phyloP scores from a whole-genome alignment of 2,888 invertebrate genomes.

The Cenopis cana region DNA sequence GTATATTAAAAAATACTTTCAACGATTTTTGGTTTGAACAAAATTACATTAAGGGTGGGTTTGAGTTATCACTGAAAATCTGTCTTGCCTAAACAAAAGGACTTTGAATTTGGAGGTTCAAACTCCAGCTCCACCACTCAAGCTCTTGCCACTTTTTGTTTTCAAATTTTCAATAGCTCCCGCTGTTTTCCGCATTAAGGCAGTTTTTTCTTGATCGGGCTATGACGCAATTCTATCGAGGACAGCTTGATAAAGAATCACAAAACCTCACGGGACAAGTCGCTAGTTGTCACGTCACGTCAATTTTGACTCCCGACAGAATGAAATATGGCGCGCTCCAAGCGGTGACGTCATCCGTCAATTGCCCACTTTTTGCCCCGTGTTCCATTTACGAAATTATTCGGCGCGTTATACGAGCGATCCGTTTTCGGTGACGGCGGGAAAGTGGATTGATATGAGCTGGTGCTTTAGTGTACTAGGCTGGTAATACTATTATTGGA shows the following conservation, averaged over 20 bases:
- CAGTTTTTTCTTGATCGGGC: neutral
- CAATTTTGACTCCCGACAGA: constrained; percentile 61
- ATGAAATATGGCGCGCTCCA: constrained; percentile 60
- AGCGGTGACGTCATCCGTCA: constrained; percentile 65
- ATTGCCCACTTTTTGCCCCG: constrained; percentile 56
- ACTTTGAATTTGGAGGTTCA: too few species aligned
- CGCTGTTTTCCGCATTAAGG: neutral
- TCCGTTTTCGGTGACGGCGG: constrained; percentile 31
- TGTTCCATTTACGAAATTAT: constrained; percentile 59
- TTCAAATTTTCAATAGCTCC: too few species aligned
- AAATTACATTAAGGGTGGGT: too few species aligned
- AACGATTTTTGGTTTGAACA: too few species aligned
- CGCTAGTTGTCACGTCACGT: constrained; percentile 55
- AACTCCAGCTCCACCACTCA: too few species aligned
- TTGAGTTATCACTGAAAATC: too few species aligned
- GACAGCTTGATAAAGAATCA: neutral
- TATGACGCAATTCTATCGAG: neutral
- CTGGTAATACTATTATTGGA: neutral
- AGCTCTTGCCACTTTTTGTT: too few species aligned
- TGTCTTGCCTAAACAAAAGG: too few species aligned
- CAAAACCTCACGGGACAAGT: neutral
- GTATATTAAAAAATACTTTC: too few species aligned
- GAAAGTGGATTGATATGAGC: constrained; percentile 44
- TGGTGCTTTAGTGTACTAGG: constrained; percentile 28
- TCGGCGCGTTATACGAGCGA: constrained; percentile 45